Percentiles rank a stretch among this genome's conserved stretches.
Conservation (phyloP, 1,140 invertebrate species). For the Neodiprion virginianus region DNA sequence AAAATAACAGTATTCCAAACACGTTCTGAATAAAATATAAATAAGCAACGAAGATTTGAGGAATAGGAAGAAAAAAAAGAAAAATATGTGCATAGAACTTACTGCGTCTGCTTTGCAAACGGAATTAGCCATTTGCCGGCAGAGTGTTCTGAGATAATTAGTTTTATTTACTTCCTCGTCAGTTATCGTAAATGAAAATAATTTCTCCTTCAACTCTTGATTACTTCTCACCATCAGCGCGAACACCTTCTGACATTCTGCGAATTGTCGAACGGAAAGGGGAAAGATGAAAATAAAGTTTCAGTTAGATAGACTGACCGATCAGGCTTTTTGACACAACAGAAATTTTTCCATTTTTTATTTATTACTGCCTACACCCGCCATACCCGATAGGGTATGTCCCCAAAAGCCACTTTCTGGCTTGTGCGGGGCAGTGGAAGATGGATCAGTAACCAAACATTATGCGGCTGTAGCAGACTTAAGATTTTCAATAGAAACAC, state of each 20-base stretch:
- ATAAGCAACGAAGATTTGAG: too few species aligned
- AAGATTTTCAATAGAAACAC: too few species aligned
- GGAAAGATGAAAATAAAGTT: conserved; percentile 18
- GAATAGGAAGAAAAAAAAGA: background rate
- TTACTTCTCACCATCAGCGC: conserved; percentile 83
- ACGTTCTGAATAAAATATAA: background rate
- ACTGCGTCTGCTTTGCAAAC: conserved; percentile 84
- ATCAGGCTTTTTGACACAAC: background rate
- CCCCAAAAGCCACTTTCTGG: too few species aligned
- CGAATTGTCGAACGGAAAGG: conserved; percentile 36
- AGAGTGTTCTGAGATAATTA: conserved; percentile 80
- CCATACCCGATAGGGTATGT: too few species aligned
- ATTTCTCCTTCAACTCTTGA: conserved; percentile 85
- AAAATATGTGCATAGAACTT: conserved; percentile 50
- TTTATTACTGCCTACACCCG: too few species aligned
- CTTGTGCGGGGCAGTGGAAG: too few species aligned
- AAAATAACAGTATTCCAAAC: conserved; percentile 9
- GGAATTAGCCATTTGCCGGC: conserved; percentile 87
- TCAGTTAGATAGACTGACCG: conserved; percentile 9
- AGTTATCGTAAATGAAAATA: conserved; percentile 85
- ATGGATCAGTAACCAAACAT: conserved; percentile 15
- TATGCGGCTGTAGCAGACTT: background rate
- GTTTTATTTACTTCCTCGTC: conserved; percentile 83
- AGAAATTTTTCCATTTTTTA: conserved; percentile 4
- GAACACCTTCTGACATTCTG: conserved; percentile 89